Percentiles rank a stretch among this genome's conserved stretches.
Conservation (phyloP, 2,797 vertebrate species). For the Alauda arvensis region DNA sequence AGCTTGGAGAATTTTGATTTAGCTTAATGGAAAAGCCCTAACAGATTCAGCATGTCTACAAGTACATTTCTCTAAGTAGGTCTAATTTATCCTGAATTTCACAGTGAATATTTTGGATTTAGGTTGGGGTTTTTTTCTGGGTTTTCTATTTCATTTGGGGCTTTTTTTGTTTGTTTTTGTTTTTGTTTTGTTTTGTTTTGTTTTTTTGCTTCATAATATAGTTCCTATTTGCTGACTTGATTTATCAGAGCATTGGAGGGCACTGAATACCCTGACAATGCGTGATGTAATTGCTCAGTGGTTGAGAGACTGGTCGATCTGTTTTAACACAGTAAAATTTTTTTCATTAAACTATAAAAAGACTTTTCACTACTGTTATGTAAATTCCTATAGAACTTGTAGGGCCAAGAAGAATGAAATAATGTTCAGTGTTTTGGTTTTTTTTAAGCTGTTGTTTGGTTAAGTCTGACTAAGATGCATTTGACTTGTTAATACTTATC, state of each 20-base stretch:
- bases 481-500: not conserved
- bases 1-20: not conserved
- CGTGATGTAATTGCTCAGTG: not conserved
- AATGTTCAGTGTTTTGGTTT: not conserved
- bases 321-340: not conserved
- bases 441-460: not conserved
- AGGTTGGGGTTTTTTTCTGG: accelerated
- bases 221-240: not conserved
- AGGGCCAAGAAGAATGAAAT: not conserved
- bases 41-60: not conserved
- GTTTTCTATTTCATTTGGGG: not conserved
- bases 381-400: not conserved
- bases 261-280: not conserved
- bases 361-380: not conserved
- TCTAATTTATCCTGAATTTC: not conserved
- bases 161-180: not conserved
- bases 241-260: not conserved
- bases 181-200: no score
- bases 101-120: not conserved
- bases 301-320: not conserved
- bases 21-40: not conserved
- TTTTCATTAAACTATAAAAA: not conserved
- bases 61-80: not conserved
- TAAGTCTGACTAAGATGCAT: not conserved
- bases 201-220: not conserved